These are phyloP conservation scores for Cisticola juncidis DNA, from an alignment of 2,113 vertebrate genomes.

Conservation along the genomic window DNA sequence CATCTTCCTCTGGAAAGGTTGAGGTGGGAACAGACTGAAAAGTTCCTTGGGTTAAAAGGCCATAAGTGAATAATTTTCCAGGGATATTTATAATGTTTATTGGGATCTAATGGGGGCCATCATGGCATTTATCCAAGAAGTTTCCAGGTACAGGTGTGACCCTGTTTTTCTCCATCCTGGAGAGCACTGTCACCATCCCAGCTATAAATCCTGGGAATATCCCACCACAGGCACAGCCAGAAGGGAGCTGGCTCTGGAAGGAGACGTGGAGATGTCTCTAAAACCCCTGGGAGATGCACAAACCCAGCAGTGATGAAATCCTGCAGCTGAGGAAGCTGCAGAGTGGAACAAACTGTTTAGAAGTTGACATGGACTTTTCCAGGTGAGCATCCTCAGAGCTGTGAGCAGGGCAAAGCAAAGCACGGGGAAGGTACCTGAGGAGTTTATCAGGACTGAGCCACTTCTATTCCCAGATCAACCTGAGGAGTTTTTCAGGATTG, in stretches of 20 bases:
- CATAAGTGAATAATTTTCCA: neutral
- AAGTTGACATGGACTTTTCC: neutral
- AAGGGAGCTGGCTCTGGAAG: neutral
- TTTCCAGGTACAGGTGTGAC: neutral
- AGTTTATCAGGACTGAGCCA: too few relatives aligned
- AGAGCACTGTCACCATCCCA: accelerated
- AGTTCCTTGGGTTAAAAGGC: neutral
- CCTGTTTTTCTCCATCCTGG: neutral
- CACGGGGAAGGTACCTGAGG: too few relatives aligned
- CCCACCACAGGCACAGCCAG: neutral
- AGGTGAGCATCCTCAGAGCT: neutral
- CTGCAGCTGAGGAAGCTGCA: neutral
- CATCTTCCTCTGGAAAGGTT: neutral
- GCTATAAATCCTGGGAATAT: neutral
- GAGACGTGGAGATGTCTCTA: accelerated
- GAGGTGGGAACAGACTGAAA: neutral
- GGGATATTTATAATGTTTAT: accelerated
- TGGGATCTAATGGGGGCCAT: too few relatives aligned
- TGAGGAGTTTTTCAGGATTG: too few relatives aligned
- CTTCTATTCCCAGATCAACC: too few relatives aligned
- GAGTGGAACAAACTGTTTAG: neutral
- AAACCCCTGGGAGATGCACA: neutral
- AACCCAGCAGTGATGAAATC: neutral
- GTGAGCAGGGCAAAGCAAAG: neutral
- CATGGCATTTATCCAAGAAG: neutral